Evolutionary conservation across 2,113 vertebrate genomes (phyloP), one percentile per base, ranked within the genome.

Genomic region (Ceratotherium simum): DNA sequence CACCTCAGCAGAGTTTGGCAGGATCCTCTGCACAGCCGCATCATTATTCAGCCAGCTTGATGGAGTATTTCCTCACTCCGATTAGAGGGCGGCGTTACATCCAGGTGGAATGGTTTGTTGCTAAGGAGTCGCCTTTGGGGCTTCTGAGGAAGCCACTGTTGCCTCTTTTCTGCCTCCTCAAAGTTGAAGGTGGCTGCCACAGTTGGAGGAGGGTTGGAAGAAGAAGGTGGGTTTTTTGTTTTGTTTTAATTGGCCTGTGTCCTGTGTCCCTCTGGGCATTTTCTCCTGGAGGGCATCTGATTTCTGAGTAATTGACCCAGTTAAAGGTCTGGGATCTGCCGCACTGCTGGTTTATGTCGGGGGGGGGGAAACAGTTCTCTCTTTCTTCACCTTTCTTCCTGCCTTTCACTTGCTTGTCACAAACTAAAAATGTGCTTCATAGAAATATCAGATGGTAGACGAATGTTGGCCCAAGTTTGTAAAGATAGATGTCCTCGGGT

Each of bases 401-500:
- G 18, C 0, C 27, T 96, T 97, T 76, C 8, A 1, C 85, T 91
- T 95, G 51, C n/a, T 91, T 46, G n/a, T 14, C 60, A 14, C 51
- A n/a, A 25, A 39, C 46, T 7, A 48, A 51, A 56, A 17, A 62
- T n/a, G 90, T 60, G 36, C n/a, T 84, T 80, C 27, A 0, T 4
- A 42, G 94, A 95, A 70, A 29, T 42, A 73, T 27, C 83, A 27
- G 82, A 31, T 96, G 42, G 64, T 70, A 2, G 21, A 67, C 36
- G 31, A 48, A 48, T 18, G 6, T 2, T 18, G 75, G 54, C 16
- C 62, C 21, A 1, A 3, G 20, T 6, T 6, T 25, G 51, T 84
- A 0, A 25, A n/a, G 27, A 25, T 33, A 1, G 12, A 5, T 0
- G 54, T 25, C 6, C 17, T 5, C 12, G 18, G 20, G 27, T 7